A percentile compares a stretch with the other conserved stretches of the same genome.
Evolutionary conservation across 2,888 invertebrate species (phyloP).

Genomic region (Leptogaster cylindrica): DNA sequence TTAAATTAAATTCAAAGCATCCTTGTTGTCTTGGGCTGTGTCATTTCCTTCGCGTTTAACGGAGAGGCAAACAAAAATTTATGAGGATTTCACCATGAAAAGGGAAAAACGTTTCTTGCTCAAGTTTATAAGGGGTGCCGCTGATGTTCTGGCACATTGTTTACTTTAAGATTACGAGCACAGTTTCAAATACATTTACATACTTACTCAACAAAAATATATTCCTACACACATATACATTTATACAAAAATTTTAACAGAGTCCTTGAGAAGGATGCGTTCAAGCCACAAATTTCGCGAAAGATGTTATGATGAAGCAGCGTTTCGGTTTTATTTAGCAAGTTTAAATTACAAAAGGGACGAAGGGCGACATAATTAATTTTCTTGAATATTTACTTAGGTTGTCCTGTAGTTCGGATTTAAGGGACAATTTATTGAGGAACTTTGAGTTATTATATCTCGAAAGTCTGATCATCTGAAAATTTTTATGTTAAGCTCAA

Average conservation of each 20-base stretch:
- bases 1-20: conserved; percentile 26
- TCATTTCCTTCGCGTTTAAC: conserved; percentile 13
- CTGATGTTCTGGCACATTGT: conserved; percentile 12
- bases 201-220: no score
- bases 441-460: no score
- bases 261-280: not conserved
- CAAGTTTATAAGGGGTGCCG: not conserved
- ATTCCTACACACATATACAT: not conserved
- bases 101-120: not conserved
- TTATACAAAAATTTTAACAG: not conserved
- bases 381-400: conserved; percentile 26
- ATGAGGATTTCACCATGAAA: conserved; percentile 6
- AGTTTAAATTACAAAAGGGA: conserved; percentile 16
- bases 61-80: conserved; percentile 17
- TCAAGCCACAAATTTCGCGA: conserved; percentile 14
- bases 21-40: conserved; percentile 8
- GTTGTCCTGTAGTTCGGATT: conserved; percentile 27
- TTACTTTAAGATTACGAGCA: conserved; percentile 16
- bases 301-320: conserved; percentile 27
- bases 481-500: not conserved
- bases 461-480: no score
- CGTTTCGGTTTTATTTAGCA: conserved; percentile 27
- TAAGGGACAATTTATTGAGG: conserved; percentile 29
- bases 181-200: no score
- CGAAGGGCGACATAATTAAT: conserved; percentile 16